phyloP scores from a whole-genome alignment of 2,888 invertebrate species.

The Allacma fusca region DNA sequence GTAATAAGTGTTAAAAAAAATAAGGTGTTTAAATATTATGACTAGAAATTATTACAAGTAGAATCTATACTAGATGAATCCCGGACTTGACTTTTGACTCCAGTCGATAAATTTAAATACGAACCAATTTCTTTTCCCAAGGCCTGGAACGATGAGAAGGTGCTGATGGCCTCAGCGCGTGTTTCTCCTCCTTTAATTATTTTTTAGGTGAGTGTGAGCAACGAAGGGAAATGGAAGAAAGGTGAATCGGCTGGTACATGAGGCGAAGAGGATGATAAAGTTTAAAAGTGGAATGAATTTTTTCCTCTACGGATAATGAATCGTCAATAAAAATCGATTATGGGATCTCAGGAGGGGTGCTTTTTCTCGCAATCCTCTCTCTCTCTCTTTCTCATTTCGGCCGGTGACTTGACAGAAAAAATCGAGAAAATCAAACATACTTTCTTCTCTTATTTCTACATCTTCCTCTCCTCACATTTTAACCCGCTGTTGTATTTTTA shows the following conservation, averaged over 20 bases:
- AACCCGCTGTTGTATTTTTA: too few relatives aligned
- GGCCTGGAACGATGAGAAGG: conserved; percentile 3
- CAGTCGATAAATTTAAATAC: conserved; percentile 13
- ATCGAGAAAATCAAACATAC: conserved; percentile 22
- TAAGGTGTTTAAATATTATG: too few relatives aligned
- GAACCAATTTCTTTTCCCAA: background rate
- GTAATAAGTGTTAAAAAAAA: too few relatives aligned
- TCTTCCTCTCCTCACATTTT: too few relatives aligned
- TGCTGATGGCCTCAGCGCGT: conserved; percentile 14
- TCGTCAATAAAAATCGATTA: conserved; percentile 62
- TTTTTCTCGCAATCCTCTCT: conserved; percentile 41
- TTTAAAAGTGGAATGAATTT: conserved; percentile 27
- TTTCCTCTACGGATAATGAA: conserved; percentile 53
- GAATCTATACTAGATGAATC: conserved; percentile 13
- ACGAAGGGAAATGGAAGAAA: conserved; percentile 15
- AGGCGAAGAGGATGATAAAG: background rate
- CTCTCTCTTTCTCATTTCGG: conserved; percentile 51
- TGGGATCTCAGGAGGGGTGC: conserved; percentile 53
- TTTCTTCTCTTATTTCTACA: too few relatives aligned
- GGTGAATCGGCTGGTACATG: conserved; percentile 17
- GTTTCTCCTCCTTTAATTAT: conserved; percentile 9
- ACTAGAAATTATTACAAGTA: too few relatives aligned
- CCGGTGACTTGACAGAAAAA: conserved; percentile 57
- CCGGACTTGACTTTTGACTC: background rate
- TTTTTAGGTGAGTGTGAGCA: background rate